A percentile compares a stretch with the other conserved stretches of the same genome.
phyloP scores from a whole-genome alignment of 2,888 invertebrate genomes.

The Limulus polyphemus region DNA sequence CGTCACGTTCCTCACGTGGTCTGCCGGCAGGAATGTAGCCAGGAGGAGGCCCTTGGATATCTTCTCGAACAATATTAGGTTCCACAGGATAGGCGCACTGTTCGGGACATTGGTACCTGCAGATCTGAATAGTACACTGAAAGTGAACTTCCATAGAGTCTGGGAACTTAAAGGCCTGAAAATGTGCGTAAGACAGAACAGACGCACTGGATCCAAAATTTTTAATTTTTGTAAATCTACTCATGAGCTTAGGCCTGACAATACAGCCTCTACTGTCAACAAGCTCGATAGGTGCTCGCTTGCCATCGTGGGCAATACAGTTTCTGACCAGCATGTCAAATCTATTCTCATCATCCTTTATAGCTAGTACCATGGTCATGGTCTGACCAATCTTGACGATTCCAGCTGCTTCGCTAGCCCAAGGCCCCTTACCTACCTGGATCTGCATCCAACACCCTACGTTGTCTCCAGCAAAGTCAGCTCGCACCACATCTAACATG shows the following conservation, averaged over 20 bases:
- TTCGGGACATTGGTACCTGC: slow-evolving; percentile 81
- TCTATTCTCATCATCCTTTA: slow-evolving; percentile 86
- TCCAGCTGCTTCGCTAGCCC: slow-evolving; percentile 89
- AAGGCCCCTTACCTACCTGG: slow-evolving; percentile 53
- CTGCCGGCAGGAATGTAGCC: slow-evolving; percentile 15
- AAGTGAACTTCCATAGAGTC: slow-evolving; percentile 94
- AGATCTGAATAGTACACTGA: slow-evolving; percentile 88
- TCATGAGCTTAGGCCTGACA: slow-evolving; percentile 82
- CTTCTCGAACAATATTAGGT: slow-evolving; percentile 5
- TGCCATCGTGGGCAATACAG: slow-evolving; percentile 88
- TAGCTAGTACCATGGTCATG: slow-evolving; percentile 91
- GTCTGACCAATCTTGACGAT: slow-evolving; percentile 89
- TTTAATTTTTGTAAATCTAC: slow-evolving; percentile 83
- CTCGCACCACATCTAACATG: slow-evolving; percentile 85
- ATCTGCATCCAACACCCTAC: slow-evolving; percentile 97
- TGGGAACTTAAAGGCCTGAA: slow-evolving; percentile 90
- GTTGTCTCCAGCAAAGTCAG: slow-evolving; percentile 88
- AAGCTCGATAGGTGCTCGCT: slow-evolving; percentile 79
- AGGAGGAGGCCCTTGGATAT: slow-evolving; percentile 5
- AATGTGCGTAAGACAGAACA: slow-evolving; percentile 79
- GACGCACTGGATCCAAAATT: slow-evolving; percentile 88
- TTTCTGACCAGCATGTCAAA: slow-evolving; percentile 91
- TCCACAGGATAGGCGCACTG: slow-evolving; percentile 53
- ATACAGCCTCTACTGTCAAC: slow-evolving; percentile 88
- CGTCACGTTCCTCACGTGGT: slow-evolving; percentile 26